phyloP scores from a whole-genome alignment of 2,113 vertebrate genomes.

The Leptocoma aspasia region DNA sequence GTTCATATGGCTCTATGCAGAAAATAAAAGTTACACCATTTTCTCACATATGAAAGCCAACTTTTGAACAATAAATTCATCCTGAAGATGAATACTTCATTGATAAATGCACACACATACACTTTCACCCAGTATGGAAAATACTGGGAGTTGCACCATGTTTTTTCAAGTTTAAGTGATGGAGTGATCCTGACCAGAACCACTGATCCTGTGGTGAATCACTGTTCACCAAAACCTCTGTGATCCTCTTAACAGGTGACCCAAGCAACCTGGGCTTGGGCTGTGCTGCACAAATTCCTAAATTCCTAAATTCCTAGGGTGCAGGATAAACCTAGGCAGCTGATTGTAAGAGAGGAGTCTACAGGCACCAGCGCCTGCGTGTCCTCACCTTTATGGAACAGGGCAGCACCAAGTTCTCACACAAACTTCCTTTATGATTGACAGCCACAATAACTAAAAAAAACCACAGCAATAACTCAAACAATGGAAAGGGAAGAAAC shows the following conservation, averaged over 20 bases:
- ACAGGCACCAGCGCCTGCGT: accelerated
- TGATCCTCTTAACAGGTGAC: neutral
- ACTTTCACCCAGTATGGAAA: neutral
- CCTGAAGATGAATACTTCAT: neutral
- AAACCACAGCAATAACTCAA: neutral
- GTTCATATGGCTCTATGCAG: neutral
- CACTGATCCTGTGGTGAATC: too few species aligned
- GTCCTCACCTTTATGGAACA: neutral
- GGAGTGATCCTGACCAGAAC: neutral
- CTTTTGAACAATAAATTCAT: neutral
- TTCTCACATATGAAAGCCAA: neutral
- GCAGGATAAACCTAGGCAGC: neutral
- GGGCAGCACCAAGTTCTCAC: neutral
- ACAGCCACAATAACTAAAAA: neutral
- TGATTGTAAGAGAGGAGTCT: neutral
- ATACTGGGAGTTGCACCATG: neutral
- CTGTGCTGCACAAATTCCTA: neutral
- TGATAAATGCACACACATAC: neutral
- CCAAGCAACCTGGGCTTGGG: neutral
- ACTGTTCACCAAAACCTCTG: neutral
- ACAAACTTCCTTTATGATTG: neutral
- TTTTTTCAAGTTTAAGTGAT: neutral
- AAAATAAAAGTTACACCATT: neutral
- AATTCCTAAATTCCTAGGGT: neutral
- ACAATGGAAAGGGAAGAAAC: neutral